Conservation (phyloP, 2,888 invertebrate genomes). For the Nebria brevicollis region DNA sequence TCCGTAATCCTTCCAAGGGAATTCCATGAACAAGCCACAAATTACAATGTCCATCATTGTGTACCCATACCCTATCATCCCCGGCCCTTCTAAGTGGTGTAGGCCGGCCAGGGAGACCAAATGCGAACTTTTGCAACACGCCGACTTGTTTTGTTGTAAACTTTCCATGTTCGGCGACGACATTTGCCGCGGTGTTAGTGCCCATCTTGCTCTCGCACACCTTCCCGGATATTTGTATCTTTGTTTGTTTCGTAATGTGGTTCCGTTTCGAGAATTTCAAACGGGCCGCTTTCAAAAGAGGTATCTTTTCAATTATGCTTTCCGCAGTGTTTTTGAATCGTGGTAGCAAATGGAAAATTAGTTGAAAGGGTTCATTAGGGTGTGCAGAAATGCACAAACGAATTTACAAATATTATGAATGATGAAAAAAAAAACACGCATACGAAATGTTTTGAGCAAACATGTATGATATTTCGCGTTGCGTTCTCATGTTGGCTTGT, state of each 20-base stretch:
- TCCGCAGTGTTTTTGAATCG: neutral
- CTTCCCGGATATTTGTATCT: slow-evolving; percentile 5
- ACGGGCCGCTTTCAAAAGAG: neutral
- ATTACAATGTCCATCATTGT: slow-evolving; percentile 50
- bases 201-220: neutral
- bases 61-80: slow-evolving; percentile 24
- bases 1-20: neutral
- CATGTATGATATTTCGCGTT: too few relatives aligned
- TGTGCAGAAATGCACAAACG: neutral
- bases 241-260: slow-evolving; percentile 2
- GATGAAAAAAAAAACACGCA: too few relatives aligned
- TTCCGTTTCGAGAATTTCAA: slow-evolving; percentile 16
- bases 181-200: neutral
- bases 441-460: too few relatives aligned
- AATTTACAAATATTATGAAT: too few relatives aligned
- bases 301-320: slow-evolving; percentile 14
- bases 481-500: too few relatives aligned
- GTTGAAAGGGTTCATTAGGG: slow-evolving; percentile 6
- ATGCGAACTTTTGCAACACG: slow-evolving; percentile 47
- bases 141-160: slow-evolving; percentile 48
- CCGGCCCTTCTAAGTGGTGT: neutral
- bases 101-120: slow-evolving; percentile 5
- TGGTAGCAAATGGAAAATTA: slow-evolving; percentile 10
- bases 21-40: slow-evolving; percentile 48
- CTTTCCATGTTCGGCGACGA: slow-evolving; percentile 6